Conservation (phyloP, 1,140 invertebrate species). For the Brachionus paranguensis region DNA sequence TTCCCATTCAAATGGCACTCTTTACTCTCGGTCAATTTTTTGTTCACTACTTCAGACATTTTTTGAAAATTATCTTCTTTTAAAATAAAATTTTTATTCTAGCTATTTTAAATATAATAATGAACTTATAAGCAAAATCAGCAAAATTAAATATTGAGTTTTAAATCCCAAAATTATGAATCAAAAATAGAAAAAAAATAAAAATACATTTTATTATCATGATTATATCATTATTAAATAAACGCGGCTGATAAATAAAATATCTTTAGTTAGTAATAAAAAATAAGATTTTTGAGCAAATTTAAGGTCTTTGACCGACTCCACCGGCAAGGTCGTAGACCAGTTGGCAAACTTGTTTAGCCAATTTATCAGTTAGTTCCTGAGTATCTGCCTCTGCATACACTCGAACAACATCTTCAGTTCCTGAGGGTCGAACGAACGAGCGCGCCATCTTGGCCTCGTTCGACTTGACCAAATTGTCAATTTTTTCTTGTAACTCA, state of each 20-base stretch:
- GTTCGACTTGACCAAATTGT: constrained; percentile 66
- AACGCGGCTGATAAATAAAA: not conserved
- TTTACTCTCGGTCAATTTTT: not conserved
- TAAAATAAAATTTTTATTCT: not conserved
- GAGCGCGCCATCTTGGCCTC: constrained; percentile 63
- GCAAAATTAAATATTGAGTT: not conserved
- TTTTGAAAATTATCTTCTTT: not conserved
- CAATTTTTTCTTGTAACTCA: constrained; percentile 75
- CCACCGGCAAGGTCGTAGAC: constrained; percentile 73
- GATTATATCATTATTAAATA: constrained; percentile 2
- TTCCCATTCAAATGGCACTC: not conserved
- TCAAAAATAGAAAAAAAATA: not conserved
- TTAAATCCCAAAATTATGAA: constrained; percentile 13
- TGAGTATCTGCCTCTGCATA: constrained; percentile 86
- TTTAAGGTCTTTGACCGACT: constrained; percentile 56
- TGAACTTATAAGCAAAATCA: not conserved
- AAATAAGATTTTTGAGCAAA: not conserved
- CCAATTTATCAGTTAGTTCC: constrained; percentile 61
- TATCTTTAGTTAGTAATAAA: not conserved
- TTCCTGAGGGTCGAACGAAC: constrained; percentile 92
- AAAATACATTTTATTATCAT: constrained; percentile 32
- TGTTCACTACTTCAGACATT: not conserved
- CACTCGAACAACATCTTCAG: constrained; percentile 89
- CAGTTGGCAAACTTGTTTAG: constrained; percentile 67
- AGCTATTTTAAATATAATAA: not conserved